These are phyloP conservation scores for Drosophila greeni DNA, from an alignment of 2,888 invertebrate genomes.

Conservation along the genomic window DNA sequence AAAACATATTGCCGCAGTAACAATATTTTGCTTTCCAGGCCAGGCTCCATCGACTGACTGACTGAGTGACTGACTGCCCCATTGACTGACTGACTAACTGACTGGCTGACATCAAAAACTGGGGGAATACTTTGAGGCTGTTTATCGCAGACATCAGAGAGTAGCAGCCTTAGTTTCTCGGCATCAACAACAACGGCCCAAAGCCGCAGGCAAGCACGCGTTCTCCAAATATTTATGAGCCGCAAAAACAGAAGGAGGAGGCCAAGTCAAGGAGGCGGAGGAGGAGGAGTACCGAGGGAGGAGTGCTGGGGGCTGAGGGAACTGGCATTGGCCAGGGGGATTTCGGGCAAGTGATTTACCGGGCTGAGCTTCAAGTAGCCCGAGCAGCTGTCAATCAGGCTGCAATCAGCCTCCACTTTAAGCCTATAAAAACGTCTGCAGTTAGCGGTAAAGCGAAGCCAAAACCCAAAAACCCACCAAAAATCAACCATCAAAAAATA, in stretches of 20 bases:
- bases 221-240: slow-evolving; percentile 64
- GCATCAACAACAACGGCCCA: slow-evolving; percentile 32
- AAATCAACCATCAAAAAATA: slow-evolving; percentile 5
- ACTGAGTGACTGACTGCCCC: slow-evolving; percentile 24
- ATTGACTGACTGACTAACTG: slow-evolving; percentile 21
- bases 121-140: slow-evolving; percentile 29
- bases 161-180: slow-evolving; percentile 28
- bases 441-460: slow-evolving; percentile 36
- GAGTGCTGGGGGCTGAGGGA: neutral
- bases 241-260: slow-evolving; percentile 36
- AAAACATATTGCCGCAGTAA: slow-evolving; percentile 48
- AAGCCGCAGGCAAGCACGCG: slow-evolving; percentile 59
- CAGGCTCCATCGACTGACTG: slow-evolving; percentile 23
- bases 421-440: slow-evolving; percentile 66
- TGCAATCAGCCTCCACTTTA: slow-evolving; percentile 69
- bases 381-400: slow-evolving; percentile 67
- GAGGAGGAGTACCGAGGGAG: neutral
- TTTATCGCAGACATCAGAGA: slow-evolving; percentile 49
- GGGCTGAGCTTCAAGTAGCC: slow-evolving; percentile 69
- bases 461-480: slow-evolving; percentile 3
- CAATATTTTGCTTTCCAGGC: slow-evolving; percentile 48
- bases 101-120: slow-evolving; percentile 37
- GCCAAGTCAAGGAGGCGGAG: neutral
- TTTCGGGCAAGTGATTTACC: slow-evolving; percentile 60
- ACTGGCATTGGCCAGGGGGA: slow-evolving; percentile 24